phyloP scores from a whole-genome alignment of 2,888 invertebrate genomes.

The Agrilus biguttatus region DNA sequence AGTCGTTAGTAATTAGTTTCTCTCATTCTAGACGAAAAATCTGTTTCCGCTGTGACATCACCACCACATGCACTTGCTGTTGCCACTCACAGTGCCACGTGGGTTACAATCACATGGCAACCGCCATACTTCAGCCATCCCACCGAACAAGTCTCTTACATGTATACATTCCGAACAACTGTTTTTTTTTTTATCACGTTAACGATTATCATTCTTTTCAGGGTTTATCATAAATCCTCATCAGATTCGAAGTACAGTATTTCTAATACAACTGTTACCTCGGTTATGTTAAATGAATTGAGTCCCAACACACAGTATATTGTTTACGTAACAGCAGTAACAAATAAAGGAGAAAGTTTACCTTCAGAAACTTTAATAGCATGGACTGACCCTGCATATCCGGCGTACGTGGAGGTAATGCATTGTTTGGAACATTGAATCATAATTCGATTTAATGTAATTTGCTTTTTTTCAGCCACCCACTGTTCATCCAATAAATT shows the following conservation, averaged over 20 bases:
- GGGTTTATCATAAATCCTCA: slow-evolving; percentile 56
- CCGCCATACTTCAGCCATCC: slow-evolving; percentile 73
- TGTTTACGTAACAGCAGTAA: slow-evolving; percentile 58
- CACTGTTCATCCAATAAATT: slow-evolving; percentile 67
- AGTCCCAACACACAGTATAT: slow-evolving; percentile 73
- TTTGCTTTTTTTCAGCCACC: slow-evolving; percentile 45
- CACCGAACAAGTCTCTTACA: slow-evolving; percentile 61
- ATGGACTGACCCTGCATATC: slow-evolving; percentile 79
- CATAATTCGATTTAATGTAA: background rate
- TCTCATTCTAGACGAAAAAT: slow-evolving; percentile 19
- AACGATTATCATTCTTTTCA: slow-evolving; percentile 21
- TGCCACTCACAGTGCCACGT: slow-evolving; percentile 66
- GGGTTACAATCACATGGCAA: slow-evolving; percentile 71
- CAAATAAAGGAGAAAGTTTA: slow-evolving; percentile 52
- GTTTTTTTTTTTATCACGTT: background rate
- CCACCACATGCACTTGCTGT: slow-evolving; percentile 70
- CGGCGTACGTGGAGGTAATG: slow-evolving; percentile 70
- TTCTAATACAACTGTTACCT: slow-evolving; percentile 52
- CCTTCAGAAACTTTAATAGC: slow-evolving; percentile 72
- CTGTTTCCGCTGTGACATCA: slow-evolving; percentile 56
- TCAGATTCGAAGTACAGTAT: slow-evolving; percentile 44
- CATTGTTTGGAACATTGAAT: background rate
- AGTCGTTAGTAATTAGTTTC: background rate
- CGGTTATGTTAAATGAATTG: slow-evolving; percentile 54
- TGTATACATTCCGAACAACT: slow-evolving; percentile 33